phyloP scores from a whole-genome alignment of 2,113 vertebrate species.

The Lagopus leucura region DNA sequence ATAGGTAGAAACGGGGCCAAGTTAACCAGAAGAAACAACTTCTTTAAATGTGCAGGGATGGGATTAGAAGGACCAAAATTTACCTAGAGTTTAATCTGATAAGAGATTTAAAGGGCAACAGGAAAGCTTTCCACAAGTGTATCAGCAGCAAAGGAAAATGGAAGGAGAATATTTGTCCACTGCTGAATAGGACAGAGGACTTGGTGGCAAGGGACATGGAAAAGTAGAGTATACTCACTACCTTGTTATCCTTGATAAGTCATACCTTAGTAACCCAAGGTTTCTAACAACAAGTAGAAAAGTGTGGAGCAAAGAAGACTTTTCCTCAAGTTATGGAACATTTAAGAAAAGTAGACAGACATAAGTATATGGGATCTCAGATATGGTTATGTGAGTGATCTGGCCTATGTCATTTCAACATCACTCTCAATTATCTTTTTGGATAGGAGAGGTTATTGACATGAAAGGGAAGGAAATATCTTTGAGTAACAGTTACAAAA shows the following conservation, averaged over 20 bases:
- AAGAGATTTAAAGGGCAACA: background rate
- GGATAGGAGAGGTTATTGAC: background rate
- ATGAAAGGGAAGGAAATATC: background rate
- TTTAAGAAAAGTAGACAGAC: no score
- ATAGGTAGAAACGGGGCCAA: background rate
- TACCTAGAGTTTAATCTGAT: background rate
- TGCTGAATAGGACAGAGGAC: accelerated
- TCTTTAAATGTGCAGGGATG: no score
- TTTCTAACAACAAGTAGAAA: background rate
- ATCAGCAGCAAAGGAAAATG: background rate
- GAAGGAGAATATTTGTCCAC: background rate
- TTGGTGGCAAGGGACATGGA: background rate
- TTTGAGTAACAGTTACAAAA: background rate
- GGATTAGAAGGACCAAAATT: background rate
- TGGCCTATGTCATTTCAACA: background rate
- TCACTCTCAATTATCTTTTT: background rate
- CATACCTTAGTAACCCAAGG: background rate
- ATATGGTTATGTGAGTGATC: background rate
- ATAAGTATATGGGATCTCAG: background rate
- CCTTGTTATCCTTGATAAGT: background rate
- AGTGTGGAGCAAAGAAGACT: no score
- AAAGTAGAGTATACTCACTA: background rate
- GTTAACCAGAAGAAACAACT: background rate
- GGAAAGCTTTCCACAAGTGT: background rate
- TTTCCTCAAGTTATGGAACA: no score